Percentiles rank a stretch among this genome's conserved stretches.
Conservation (phyloP, 2,113 vertebrate genomes). For the Chamaea fasciata region DNA sequence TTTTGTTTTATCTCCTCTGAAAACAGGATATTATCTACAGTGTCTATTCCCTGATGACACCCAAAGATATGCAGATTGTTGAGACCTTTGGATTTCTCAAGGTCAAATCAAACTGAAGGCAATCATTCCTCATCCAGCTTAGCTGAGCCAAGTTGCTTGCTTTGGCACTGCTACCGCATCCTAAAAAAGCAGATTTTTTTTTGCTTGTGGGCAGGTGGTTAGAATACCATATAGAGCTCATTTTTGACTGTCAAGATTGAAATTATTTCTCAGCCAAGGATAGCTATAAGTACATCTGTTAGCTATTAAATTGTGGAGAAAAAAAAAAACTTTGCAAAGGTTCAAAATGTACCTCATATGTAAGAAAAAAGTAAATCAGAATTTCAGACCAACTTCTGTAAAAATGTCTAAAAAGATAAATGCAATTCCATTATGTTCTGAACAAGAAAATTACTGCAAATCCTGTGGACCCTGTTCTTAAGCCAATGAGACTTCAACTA, state of each 20-base stretch:
- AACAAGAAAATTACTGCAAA: neutral
- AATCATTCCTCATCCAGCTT: constrained; percentile 52
- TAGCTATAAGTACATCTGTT: constrained; percentile 66
- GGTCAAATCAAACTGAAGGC: constrained; percentile 63
- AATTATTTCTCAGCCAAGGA: constrained; percentile 68
- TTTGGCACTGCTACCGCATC: constrained; percentile 47
- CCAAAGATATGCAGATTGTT: constrained; percentile 11
- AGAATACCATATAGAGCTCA: constrained; percentile 63
- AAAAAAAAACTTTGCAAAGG: neutral
- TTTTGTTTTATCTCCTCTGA: neutral
- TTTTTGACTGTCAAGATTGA: constrained; percentile 71
- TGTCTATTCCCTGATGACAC: neutral
- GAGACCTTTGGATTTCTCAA: constrained; percentile 55
- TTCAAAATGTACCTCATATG: constrained; percentile 7
- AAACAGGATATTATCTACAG: neutral
- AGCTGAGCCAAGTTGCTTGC: constrained; percentile 52
- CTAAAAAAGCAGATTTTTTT: constrained; percentile 62
- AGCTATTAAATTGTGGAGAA: constrained; percentile 67
- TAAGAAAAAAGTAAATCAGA: neutral
- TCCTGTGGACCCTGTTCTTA: neutral
- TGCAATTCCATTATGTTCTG: neutral
- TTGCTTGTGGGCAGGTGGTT: constrained; percentile 63
- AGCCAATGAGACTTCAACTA: neutral
- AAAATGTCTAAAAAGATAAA: neutral
- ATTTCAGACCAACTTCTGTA: neutral